phyloP scores from a whole-genome alignment of 2,888 invertebrate genomes.

The Chrysina gloriosa region DNA sequence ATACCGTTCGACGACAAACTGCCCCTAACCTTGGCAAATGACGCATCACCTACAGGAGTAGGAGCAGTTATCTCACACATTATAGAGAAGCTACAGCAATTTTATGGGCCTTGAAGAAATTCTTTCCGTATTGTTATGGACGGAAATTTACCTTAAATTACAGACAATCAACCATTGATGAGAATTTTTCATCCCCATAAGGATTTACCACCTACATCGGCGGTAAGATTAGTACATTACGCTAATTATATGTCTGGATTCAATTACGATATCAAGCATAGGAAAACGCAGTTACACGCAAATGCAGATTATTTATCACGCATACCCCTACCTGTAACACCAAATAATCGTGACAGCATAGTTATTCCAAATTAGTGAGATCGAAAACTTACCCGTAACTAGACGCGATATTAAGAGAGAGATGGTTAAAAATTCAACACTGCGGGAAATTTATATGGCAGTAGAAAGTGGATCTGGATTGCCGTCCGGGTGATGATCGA shows the following conservation, averaged over 20 bases:
- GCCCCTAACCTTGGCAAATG: constrained; percentile 23
- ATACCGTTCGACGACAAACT: constrained; percentile 11
- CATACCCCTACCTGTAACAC: no score
- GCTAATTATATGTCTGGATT: constrained; percentile 29
- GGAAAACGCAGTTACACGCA: constrained; percentile 15
- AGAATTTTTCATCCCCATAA: constrained; percentile 32
- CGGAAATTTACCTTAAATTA: constrained; percentile 37
- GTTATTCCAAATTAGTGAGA: no score
- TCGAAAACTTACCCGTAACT: background rate
- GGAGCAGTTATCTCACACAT: constrained; percentile 43
- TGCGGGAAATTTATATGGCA: no score
- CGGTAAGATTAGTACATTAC: constrained; percentile 21
- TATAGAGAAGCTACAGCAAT: constrained; percentile 39
- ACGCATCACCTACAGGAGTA: constrained; percentile 6
- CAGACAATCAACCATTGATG: constrained; percentile 38
- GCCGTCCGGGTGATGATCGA: no score
- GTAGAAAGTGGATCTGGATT: no score
- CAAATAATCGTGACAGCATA: no score
- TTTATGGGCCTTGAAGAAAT: constrained; percentile 34
- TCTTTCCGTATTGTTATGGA: constrained; percentile 37
- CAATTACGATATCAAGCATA: constrained; percentile 18
- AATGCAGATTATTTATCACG: constrained; percentile 34
- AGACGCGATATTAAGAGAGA: no score
- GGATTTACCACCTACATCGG: constrained; percentile 28
- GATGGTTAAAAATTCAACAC: no score